Evolutionary conservation across 2,113 vertebrate genomes (phyloP), one percentile per base, ranked within the genome.

Genomic region (Alectura lathami): DNA sequence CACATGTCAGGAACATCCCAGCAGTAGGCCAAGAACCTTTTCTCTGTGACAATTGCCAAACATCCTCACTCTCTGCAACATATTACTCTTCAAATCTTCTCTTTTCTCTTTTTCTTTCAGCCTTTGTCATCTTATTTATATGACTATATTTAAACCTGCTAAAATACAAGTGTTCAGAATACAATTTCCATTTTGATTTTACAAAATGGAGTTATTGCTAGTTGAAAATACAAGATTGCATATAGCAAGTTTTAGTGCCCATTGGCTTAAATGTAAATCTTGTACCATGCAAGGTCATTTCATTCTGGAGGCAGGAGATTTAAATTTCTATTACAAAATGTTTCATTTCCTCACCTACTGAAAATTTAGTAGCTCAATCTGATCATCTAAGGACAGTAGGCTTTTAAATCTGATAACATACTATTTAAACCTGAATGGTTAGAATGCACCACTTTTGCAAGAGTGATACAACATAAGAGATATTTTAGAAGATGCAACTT

Each of bases 221-320:
- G 70, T 6, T 70, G 75, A 57, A 95, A 89, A 93, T 56, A 75
- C 88, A 72, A 42, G 87, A 86, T 69, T 48, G 26, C 32, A 29
- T 64, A 60, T 17, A 86, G 72, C 40, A 83, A 70, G 32, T 69
- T 95, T 97, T 94, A 94, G 72, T 83, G 76, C 80, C 91, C 92
- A 82, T 88, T 91, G 88, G 76, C 73, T 95, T 93, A 64, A 95
- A 81, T 81, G 69, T 94, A 93, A 91, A 92, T 94, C 94, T 94
- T 91, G 60, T 81, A 86, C 36, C 40, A 53, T 21, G 22, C 91
- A 91, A 96, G 93, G 91, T 95, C 88, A 95, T 96, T 96, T 90
- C 80, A 88, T 88, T 95, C 43, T 48, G 75, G 53, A 83, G 85
- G 66, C 47, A 91, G 72, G 66, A 96, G 93, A 93, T 96, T 93